Conservation (phyloP, 2,113 vertebrate species). For the Odobenus rosmarus region DNA sequence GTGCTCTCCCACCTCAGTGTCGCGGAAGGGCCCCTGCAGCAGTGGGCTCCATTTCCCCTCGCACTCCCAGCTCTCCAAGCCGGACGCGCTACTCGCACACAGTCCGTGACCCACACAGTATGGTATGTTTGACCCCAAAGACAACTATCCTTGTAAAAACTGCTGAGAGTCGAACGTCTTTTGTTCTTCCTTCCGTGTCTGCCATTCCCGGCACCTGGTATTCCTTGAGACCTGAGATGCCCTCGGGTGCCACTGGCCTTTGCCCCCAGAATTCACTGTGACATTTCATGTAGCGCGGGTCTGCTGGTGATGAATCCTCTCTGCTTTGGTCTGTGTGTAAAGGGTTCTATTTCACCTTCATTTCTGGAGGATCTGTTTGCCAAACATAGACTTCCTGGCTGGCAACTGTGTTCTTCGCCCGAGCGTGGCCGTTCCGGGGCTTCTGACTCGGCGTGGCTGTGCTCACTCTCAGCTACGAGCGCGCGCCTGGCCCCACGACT, state of each 20-base stretch:
- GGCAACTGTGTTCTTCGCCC: not conserved
- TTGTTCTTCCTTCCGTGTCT: accelerated
- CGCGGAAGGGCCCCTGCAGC: accelerated
- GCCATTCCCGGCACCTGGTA: not conserved
- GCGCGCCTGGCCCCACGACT: accelerated
- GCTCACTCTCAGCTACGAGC: accelerated
- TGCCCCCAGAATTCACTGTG: too few relatives aligned
- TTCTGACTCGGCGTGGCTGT: too few relatives aligned
- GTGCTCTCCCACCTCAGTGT: not conserved
- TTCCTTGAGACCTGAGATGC: not conserved
- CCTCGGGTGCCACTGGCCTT: accelerated
- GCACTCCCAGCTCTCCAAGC: accelerated
- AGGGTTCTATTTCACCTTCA: not conserved
- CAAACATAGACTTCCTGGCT: not conserved
- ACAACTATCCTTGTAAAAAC: not conserved
- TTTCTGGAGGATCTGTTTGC: not conserved
- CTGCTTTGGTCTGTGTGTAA: not conserved
- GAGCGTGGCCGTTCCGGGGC: accelerated
- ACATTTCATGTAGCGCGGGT: not conserved
- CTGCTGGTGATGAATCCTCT: not conserved
- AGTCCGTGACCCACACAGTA: accelerated
- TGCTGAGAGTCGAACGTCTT: not conserved
- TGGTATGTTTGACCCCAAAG: not conserved
- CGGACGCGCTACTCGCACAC: not conserved
- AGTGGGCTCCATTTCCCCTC: too few relatives aligned